Percentiles rank a stretch among this genome's conserved stretches.
These are phyloP conservation scores for Hoplostethus atlanticus DNA, from an alignment of 2,797 vertebrate species.

Conservation along the genomic window DNA sequence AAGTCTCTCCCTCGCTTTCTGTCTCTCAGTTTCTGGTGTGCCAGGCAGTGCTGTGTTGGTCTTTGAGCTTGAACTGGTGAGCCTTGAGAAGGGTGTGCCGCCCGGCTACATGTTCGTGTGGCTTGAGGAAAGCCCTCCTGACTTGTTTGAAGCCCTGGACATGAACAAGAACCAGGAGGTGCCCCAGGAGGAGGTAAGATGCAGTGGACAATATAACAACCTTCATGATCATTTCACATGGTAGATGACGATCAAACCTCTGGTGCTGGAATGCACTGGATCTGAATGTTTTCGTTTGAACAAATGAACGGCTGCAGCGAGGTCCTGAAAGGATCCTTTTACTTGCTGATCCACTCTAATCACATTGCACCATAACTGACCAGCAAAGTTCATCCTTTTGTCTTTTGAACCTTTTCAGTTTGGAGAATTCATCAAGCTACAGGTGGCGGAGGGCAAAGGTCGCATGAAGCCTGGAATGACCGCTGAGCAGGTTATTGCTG, in stretches of 20 bases:
- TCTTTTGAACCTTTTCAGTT: slow-evolving; percentile 82
- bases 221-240: background rate
- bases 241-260: background rate
- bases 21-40: slow-evolving; percentile 82
- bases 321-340: too few species aligned
- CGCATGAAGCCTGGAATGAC: slow-evolving; percentile 89
- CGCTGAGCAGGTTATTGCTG: slow-evolving; percentile 85
- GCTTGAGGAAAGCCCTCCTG: slow-evolving; percentile 86
- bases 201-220: too few species aligned
- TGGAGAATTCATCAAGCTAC: slow-evolving; percentile 90
- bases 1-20: slow-evolving; percentile 7
- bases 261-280: too few species aligned
- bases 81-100: slow-evolving; percentile 92
- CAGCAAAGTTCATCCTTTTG: background rate
- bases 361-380: background rate
- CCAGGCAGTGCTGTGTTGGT: slow-evolving; percentile 93
- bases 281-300: too few species aligned
- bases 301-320: too few species aligned
- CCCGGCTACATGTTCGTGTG: slow-evolving; percentile 96
- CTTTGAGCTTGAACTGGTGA: slow-evolving; percentile 92
- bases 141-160: slow-evolving; percentile 90
- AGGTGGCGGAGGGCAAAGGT: slow-evolving; percentile 91
- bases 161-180: slow-evolving; percentile 89
- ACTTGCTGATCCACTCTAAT: background rate
- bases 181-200: slow-evolving; percentile 87